phyloP scores from a whole-genome alignment of 2,888 invertebrate species.

The Thyatira batis region DNA sequence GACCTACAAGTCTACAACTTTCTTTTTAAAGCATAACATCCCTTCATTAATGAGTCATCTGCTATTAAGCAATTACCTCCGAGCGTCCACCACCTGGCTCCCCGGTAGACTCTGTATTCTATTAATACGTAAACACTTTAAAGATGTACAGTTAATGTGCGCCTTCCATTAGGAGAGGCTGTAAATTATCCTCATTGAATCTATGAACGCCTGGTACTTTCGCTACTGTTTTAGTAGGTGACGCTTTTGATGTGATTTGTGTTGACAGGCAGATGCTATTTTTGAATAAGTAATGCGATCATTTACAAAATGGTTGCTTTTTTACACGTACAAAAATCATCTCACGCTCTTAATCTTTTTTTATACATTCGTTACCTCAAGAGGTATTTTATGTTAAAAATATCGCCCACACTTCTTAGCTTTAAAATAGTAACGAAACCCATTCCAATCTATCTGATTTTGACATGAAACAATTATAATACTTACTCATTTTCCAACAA shows the following conservation, averaged over 20 bases:
- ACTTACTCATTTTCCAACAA: too few species aligned
- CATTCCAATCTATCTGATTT: neutral
- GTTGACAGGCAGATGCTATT: constrained; percentile 3
- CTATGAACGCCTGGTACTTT: constrained; percentile 60
- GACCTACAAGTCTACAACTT: constrained; percentile 11
- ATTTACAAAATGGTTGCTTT: too few species aligned
- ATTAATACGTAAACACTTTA: constrained; percentile 77
- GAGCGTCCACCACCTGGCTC: constrained; percentile 65
- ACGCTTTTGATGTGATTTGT: constrained; percentile 27
- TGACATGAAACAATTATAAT: too few species aligned
- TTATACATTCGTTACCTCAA: too few species aligned
- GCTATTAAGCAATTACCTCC: constrained; percentile 69
- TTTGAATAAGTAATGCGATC: too few species aligned
- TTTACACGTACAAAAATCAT: too few species aligned
- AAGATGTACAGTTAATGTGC: constrained; percentile 70
- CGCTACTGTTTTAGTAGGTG: constrained; percentile 33
- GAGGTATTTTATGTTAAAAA: neutral
- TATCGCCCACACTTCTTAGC: neutral
- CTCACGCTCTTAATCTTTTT: too few species aligned
- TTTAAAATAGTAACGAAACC: neutral
- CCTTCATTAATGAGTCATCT: constrained; percentile 49
- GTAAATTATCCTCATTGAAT: constrained; percentile 74
- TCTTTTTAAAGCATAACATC: constrained; percentile 44
- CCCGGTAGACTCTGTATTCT: constrained; percentile 50
- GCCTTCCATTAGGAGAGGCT: constrained; percentile 73